phyloP scores from a whole-genome alignment of 1,140 invertebrate genomes.

The Penaeus chinensis region DNA sequence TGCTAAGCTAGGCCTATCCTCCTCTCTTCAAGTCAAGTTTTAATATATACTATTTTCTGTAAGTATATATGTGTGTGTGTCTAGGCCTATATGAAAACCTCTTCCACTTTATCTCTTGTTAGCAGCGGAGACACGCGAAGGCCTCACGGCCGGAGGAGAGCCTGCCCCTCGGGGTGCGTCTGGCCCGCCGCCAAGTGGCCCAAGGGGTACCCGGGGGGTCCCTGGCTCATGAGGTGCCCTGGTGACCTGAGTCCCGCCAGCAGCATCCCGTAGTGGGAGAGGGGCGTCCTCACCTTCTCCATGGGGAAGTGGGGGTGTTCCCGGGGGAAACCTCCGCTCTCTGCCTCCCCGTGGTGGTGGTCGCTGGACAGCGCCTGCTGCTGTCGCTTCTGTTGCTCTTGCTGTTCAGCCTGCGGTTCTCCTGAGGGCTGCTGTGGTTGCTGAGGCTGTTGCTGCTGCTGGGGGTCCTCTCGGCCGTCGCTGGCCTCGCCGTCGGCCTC shows the following conservation, averaged over 20 bases:
- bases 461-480: slow-evolving; percentile 47
- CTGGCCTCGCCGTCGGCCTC: slow-evolving; percentile 66
- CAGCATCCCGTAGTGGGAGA: neutral
- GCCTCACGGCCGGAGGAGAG: no score
- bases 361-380: slow-evolving; percentile 43
- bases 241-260: no score
- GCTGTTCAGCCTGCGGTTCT: slow-evolving; percentile 44
- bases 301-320: slow-evolving; percentile 36
- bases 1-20: no score
- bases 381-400: slow-evolving; percentile 44
- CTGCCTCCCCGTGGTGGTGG: slow-evolving; percentile 27
- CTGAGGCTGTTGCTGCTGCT: slow-evolving; percentile 51
- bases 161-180: no score
- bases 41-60: neutral
- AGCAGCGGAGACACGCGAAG: no score
- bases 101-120: no score
- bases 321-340: slow-evolving; percentile 22
- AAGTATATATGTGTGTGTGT: neutral
- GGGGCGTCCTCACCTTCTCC: slow-evolving; percentile 28
- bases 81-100: neutral
- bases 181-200: no score
- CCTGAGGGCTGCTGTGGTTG: slow-evolving; percentile 65
- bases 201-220: no score
- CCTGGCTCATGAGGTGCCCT: no score
- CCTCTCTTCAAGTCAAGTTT: neutral